Conservation (phyloP, 37 sponge, comb jelly and placozoan species). For the Chondrilla cf. caribensis region DNA sequence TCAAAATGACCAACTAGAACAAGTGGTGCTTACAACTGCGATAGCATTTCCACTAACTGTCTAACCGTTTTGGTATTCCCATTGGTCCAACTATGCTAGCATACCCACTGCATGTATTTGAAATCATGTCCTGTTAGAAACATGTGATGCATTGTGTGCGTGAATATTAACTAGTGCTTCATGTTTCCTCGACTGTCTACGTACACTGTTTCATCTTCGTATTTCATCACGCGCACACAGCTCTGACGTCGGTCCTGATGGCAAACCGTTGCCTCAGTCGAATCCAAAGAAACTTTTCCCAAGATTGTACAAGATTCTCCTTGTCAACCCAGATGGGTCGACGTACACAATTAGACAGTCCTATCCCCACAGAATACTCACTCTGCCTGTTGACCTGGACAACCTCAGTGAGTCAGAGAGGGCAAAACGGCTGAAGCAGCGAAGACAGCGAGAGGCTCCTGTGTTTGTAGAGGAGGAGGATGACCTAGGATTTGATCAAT, state of each 20-base stretch:
- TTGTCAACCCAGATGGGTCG: constrained; percentile 80
- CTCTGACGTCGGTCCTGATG: constrained; percentile 66
- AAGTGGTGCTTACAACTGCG: too few relatives aligned
- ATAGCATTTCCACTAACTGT: too few relatives aligned
- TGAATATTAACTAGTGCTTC: too few relatives aligned
- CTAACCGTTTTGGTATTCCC: too few relatives aligned
- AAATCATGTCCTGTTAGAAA: too few relatives aligned
- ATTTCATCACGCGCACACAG: too few relatives aligned
- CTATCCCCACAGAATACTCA: constrained; percentile 52
- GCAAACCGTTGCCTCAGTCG: constrained; percentile 53
- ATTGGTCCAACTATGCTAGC: too few relatives aligned
- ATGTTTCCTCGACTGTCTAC: too few relatives aligned
- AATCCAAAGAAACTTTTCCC: constrained; percentile 61
- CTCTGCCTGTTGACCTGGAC: constrained; percentile 60
- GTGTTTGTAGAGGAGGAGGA: constrained; percentile 57
- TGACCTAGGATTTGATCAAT: constrained; percentile 51
- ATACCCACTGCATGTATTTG: too few relatives aligned
- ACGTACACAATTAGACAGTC: constrained; percentile 51
- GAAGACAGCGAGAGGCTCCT: neutral
- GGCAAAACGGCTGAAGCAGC: constrained; percentile 19
- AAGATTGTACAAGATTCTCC: constrained; percentile 52
- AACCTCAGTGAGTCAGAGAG: constrained; percentile 52
- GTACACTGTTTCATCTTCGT: too few relatives aligned
- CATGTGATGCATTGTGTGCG: too few relatives aligned
- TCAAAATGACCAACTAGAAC: too few relatives aligned